phyloP scores from a whole-genome alignment of 2,797 vertebrate genomes.

The Ctenopoma kingsleyae region DNA sequence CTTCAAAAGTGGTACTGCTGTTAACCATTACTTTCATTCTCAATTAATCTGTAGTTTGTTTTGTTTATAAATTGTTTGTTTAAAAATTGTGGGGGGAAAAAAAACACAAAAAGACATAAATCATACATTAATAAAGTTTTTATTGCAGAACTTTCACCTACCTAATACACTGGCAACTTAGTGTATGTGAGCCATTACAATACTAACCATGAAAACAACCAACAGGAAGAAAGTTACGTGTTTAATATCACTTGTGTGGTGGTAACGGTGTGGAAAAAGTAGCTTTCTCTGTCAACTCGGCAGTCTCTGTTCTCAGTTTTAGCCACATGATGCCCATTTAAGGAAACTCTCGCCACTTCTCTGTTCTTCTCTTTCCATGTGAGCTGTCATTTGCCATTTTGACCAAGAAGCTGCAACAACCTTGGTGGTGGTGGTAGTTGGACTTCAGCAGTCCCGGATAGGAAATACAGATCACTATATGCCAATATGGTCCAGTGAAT shows the following conservation, averaged over 20 bases:
- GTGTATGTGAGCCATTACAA: not conserved
- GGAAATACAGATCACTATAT: not conserved
- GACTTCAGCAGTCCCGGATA: not conserved
- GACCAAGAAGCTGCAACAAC: not conserved
- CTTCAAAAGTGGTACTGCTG: not conserved
- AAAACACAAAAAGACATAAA: too few species aligned
- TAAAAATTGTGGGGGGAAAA: not conserved
- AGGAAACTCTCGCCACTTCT: constrained; percentile 58
- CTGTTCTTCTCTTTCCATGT: constrained; percentile 28
- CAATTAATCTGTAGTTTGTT: not conserved
- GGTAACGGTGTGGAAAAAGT: not conserved
- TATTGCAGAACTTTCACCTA: not conserved
- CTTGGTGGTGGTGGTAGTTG: not conserved
- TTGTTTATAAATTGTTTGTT: not conserved
- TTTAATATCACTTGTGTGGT: constrained; percentile 5
- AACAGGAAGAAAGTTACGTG: not conserved
- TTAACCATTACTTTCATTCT: not conserved
- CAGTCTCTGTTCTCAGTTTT: constrained; percentile 46
- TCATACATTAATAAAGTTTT: not conserved
- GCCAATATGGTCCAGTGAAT: not conserved
- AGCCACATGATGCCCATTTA: constrained; percentile 37
- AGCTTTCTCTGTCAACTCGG: not conserved
- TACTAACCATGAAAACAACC: not conserved
- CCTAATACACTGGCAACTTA: not conserved
- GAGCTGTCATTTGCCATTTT: not conserved